Evolutionary conservation across 2,888 invertebrate species (phyloP).

Genomic region (Ashinkailepas kermadecensis): DNA sequence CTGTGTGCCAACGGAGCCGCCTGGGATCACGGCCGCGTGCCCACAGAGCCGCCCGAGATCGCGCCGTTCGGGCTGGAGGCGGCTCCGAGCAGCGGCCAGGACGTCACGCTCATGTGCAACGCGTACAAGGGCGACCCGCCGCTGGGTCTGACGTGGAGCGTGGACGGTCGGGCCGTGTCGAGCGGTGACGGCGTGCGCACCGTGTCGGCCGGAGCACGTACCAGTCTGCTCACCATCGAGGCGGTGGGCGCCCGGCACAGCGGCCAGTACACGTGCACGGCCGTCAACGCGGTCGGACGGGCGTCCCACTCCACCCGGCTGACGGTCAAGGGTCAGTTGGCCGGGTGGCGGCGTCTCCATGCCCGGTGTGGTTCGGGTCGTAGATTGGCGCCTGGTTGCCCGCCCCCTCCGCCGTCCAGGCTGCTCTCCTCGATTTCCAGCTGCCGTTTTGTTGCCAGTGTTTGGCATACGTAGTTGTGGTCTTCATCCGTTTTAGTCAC

Average conservation of each 20-base stretch:
- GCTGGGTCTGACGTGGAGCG: slow-evolving; percentile 32
- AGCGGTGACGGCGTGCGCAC: slow-evolving; percentile 29
- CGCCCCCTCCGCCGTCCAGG: too few species aligned
- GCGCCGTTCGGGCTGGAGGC: slow-evolving; percentile 35
- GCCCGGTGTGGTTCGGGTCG: too few species aligned
- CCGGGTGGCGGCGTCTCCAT: too few species aligned
- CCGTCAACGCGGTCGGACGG: slow-evolving; percentile 34
- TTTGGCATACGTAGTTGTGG: too few species aligned
- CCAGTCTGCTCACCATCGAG: slow-evolving; percentile 35
- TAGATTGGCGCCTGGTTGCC: too few species aligned
- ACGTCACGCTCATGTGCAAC: slow-evolving; percentile 33
- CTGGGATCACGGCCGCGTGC: slow-evolving; percentile 34
- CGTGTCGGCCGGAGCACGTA: slow-evolving; percentile 31
- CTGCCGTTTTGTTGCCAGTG: too few species aligned
- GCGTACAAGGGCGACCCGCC: slow-evolving; percentile 34
- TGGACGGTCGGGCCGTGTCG: slow-evolving; percentile 29
- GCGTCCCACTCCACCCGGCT: slow-evolving; percentile 32
- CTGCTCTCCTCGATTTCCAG: too few species aligned
- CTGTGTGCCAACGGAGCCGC: too few species aligned
- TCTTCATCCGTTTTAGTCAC: too few species aligned
- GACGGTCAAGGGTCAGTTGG: slow-evolving; percentile 33
- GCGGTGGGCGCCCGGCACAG: slow-evolving; percentile 36
- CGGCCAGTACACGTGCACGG: slow-evolving; percentile 37
- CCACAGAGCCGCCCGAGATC: slow-evolving; percentile 35
- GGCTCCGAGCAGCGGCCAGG: slow-evolving; percentile 33